phyloP scores from a whole-genome alignment of 2,113 vertebrate species.

The Festucalex cinctus region DNA sequence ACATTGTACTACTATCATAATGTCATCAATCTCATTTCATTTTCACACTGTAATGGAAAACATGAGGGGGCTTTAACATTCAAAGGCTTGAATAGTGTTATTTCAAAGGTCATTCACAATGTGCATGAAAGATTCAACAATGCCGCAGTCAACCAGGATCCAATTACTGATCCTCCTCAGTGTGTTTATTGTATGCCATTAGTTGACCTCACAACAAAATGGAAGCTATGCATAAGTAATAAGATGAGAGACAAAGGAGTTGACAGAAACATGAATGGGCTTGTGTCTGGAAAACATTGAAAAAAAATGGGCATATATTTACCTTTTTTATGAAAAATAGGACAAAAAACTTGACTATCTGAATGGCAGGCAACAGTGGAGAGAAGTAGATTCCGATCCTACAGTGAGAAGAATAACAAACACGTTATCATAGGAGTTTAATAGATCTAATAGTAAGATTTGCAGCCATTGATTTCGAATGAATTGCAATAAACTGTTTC shows the following conservation, averaged over 20 bases:
- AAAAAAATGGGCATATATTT: slow-evolving; percentile 27
- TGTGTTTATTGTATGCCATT: slow-evolving; percentile 22
- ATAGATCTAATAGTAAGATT: neutral
- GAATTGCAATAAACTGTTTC: slow-evolving; percentile 13
- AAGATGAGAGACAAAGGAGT: slow-evolving; percentile 39
- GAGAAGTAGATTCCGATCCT: slow-evolving; percentile 96
- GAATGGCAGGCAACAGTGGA: slow-evolving; percentile 88
- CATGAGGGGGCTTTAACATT: neutral
- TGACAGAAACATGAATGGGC: neutral
- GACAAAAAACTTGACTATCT: slow-evolving; percentile 82
- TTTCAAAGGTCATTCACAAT: slow-evolving; percentile 26
- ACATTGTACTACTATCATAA: neutral
- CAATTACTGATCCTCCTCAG: slow-evolving; percentile 29
- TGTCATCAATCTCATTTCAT: neutral
- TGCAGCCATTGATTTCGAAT: neutral
- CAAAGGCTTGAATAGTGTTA: slow-evolving; percentile 15
- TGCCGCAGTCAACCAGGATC: slow-evolving; percentile 16
- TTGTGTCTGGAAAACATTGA: neutral
- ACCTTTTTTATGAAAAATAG: slow-evolving; percentile 93
- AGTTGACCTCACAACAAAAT: slow-evolving; percentile 8
- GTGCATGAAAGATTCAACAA: slow-evolving; percentile 47
- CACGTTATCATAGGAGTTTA: neutral
- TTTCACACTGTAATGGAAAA: slow-evolving; percentile 14
- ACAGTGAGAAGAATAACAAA: slow-evolving; percentile 17
- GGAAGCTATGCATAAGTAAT: slow-evolving; percentile 32